phyloP scores from a whole-genome alignment of 2,888 invertebrate species.

The Luperina nickerlii region DNA sequence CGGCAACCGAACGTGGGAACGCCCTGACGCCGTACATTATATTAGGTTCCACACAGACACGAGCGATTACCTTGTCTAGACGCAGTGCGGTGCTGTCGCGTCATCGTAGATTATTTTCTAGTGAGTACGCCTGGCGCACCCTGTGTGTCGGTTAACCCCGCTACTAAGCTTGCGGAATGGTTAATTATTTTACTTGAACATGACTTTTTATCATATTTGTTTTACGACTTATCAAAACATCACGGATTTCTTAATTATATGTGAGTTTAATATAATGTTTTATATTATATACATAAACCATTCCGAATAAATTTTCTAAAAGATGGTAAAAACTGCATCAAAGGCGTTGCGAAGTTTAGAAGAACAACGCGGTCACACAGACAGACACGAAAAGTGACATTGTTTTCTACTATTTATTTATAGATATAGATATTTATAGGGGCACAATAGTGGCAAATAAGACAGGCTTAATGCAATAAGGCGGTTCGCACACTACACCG shows the following conservation, averaged over 20 bases:
- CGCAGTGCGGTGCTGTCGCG: slow-evolving; percentile 12
- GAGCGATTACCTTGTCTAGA: slow-evolving; percentile 23
- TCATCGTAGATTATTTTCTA: not conserved
- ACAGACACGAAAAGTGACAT: no score
- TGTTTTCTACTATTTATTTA: no score
- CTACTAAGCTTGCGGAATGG: not conserved
- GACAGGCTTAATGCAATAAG: not conserved
- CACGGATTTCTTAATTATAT: no score
- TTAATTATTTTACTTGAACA: not conserved
- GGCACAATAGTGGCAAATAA: not conserved
- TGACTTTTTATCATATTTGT: not conserved
- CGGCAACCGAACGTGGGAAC: slow-evolving; percentile 62
- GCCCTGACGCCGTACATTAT: slow-evolving; percentile 24
- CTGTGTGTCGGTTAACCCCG: not conserved
- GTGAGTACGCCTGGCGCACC: slow-evolving; percentile 5
- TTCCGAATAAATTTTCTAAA: no score
- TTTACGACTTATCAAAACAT: not conserved
- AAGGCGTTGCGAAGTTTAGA: no score
- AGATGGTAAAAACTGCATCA: no score
- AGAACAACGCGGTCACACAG: no score
- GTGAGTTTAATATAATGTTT: no score
- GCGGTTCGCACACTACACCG: no score
- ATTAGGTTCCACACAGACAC: slow-evolving; percentile 24
- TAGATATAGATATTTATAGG: not conserved
- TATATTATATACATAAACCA: not conserved